These are phyloP conservation scores for Drosophila albomicans DNA, from an alignment of 1,140 invertebrate species.

Conservation along the genomic window DNA sequence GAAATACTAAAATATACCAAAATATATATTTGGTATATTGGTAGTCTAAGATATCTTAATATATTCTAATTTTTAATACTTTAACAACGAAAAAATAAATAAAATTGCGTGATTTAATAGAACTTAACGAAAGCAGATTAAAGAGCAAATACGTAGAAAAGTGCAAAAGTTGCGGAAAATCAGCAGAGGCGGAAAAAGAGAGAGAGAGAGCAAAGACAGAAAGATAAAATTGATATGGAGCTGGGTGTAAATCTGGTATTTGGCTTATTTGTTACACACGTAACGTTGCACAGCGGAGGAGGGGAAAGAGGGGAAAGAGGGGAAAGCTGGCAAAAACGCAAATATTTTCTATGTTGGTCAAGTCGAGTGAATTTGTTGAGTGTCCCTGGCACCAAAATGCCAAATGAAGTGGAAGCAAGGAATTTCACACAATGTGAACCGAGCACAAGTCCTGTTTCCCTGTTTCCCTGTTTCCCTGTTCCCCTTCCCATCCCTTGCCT, in stretches of 20 bases:
- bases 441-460: conserved; percentile 13
- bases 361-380: conserved; percentile 57
- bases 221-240: neutral
- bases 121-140: no score
- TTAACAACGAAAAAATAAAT: no score
- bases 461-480: no score
- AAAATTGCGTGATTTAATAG: no score
- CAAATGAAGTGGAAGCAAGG: conserved; percentile 75
- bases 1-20: no score
- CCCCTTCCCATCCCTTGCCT: neutral
- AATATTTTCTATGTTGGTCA: conserved; percentile 52
- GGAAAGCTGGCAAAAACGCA: conserved; percentile 24
- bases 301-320: neutral
- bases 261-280: conserved; percentile 32
- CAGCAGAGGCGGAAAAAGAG: neutral
- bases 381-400: conserved; percentile 61
- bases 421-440: conserved; percentile 78
- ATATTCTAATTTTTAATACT: no score
- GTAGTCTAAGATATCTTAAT: no score
- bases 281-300: neutral
- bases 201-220: neutral
- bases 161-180: neutral
- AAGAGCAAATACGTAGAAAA: no score
- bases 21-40: no score
- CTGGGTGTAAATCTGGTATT: conserved; percentile 27